Base-by-base conservation (phyloP, 2,113 vertebrate species). In the Catharus minimus region DNA sequence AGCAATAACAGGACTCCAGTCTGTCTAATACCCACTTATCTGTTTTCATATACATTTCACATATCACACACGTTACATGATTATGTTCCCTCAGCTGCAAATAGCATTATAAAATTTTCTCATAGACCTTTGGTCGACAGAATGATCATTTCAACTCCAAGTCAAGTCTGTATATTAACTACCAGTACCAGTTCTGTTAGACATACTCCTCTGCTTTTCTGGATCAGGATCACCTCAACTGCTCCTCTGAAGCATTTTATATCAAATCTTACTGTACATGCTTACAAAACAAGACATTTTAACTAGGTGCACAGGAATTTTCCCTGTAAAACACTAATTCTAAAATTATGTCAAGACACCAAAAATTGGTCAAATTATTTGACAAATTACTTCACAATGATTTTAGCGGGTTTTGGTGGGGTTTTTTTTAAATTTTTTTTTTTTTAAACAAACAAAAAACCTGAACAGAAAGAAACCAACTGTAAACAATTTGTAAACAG, bases 1-100 rank as follows among this genome's bases (percentile, higher is more conserved):
- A 65, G 20, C 0, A 0, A 2, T 23, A 36, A 64, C 13, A 23
- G 13, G 18, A n/a, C 66, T 65, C 50, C 44, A 55, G 10, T 6
- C 44, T 43, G 20, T 39, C 23, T 19, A 7, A 65, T 30, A 73
- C 5, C 24, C 55, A 23, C 10, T 1, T n/a, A 38, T 10, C 32
- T 64, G 2, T 56, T 60, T 68, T n/a, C 43, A 53, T 28, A 30
- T 12, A 19, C 17, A 10, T 52, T 52, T 52, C 50, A 52, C 16
- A 16, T 50, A 30, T 52, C 24, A 49, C 47, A 26, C 15, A 28
- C 10, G 28, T 53, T 19, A 18, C 11, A 28, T 2, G 4, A 7
- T 44, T 49, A 78, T 30, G 39, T 36, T 28, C 16, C 65, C 1
- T 1, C 22, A 62, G 27, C 58, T 74, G 17, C 61, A 61, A 56